Evolutionary conservation across 2,797 vertebrate genomes (phyloP).

Genomic region (Petrocephalus schoutedeni): DNA sequence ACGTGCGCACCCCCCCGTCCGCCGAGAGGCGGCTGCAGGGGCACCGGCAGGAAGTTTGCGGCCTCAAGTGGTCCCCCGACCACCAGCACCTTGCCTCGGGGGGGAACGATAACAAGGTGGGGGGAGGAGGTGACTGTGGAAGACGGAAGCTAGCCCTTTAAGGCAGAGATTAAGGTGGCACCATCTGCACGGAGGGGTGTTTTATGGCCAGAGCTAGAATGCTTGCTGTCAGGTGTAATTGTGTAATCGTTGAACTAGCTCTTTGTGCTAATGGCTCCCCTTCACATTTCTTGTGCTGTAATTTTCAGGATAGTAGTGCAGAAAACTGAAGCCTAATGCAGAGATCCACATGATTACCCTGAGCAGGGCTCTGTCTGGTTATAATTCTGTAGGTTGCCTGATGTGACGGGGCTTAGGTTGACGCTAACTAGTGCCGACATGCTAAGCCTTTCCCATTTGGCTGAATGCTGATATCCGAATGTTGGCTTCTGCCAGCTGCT

Average conservation of each 20-base stretch:
- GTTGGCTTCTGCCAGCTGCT: conserved; percentile 52
- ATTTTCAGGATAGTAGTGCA: not conserved
- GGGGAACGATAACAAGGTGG: conserved; percentile 77
- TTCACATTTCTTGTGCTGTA: not conserved
- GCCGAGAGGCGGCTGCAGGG: conserved; percentile 71
- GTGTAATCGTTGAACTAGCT: not conserved
- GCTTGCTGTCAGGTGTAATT: not conserved
- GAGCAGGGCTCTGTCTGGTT: not conserved
- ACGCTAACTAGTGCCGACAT: not conserved
- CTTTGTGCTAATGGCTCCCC: not conserved
- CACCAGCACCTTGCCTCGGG: conserved; percentile 76
- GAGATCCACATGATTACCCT: not conserved
- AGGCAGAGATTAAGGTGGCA: not conserved
- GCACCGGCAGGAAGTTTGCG: conserved; percentile 75
- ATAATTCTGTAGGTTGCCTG: not conserved
- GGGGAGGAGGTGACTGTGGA: not conserved
- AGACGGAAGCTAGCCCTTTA: not conserved
- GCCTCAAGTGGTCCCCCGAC: conserved; percentile 76
- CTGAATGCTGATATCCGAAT: too few species aligned
- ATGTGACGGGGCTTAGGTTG: not conserved
- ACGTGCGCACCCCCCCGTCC: conserved; percentile 61
- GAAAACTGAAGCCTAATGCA: not conserved
- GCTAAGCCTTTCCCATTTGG: not conserved
- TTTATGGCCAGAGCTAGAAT: not conserved
- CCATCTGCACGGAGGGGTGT: too few species aligned